Evolutionary conservation across 37 sponge, comb jelly and placozoan genomes (phyloP).

Genomic region (Spongilla lacustris): DNA sequence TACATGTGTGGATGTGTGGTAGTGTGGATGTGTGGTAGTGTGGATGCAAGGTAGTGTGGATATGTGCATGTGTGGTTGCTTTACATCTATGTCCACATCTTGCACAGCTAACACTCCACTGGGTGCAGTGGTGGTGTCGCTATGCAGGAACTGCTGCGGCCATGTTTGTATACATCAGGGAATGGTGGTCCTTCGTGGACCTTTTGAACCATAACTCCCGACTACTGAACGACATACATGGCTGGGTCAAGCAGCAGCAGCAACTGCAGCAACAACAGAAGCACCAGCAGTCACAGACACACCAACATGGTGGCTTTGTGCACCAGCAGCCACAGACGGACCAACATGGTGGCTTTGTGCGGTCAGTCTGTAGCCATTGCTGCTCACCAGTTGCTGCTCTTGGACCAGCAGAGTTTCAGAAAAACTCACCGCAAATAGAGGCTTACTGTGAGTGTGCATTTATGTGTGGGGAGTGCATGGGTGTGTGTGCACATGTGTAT

Average conservation of each 20-base stretch:
- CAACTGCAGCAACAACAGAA: not conserved
- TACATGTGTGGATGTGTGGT: too few relatives aligned
- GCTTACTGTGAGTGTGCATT: not conserved
- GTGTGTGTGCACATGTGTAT: constrained; percentile 14
- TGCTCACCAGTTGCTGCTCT: not conserved
- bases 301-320: not conserved
- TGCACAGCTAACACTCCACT: not conserved
- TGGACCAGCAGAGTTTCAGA: not conserved
- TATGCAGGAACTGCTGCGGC: not conserved
- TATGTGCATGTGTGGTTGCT: too few relatives aligned
- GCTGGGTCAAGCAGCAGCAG: constrained; percentile 4
- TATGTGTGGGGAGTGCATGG: not conserved
- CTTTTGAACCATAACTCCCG: not conserved
- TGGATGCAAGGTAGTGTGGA: too few relatives aligned
- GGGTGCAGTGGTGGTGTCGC: not conserved
- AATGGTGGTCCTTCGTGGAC: not conserved
- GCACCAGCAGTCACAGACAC: not conserved
- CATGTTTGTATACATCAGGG: not conserved
- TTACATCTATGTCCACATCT: too few relatives aligned
- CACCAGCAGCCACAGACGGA: not conserved
- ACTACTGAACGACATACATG: not conserved
- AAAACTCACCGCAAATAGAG: not conserved
- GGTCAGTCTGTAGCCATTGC: not conserved
- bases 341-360: not conserved
- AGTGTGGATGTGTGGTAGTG: too few relatives aligned